Percentiles rank a stretch among this genome's conserved stretches.
Evolutionary conservation across 2,113 vertebrate species (phyloP).

Genomic region (Pomatorhinus ruficollis): DNA sequence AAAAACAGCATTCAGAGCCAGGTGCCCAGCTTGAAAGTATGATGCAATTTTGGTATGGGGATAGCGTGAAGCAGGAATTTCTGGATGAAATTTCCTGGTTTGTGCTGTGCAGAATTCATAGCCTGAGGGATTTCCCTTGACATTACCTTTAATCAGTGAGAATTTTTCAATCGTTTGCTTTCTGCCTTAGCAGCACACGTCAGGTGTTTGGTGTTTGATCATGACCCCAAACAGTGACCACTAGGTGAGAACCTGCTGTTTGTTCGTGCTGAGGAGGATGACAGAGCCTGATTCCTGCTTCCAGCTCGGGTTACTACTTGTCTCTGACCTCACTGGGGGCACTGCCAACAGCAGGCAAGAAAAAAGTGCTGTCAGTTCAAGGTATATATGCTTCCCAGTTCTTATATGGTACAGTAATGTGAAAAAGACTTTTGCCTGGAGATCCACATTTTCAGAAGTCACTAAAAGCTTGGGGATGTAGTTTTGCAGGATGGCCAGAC

Average conservation of each 20-base stretch:
- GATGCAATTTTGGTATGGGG: background rate
- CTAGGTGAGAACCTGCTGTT: background rate
- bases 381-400: background rate
- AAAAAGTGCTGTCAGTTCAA: background rate
- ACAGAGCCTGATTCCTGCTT: background rate
- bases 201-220: background rate
- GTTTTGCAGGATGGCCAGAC: background rate
- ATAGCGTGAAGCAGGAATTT: background rate
- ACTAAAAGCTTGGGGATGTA: background rate
- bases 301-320: rapidly evolving
- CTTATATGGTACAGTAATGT: background rate
- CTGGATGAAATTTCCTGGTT: background rate
- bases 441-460: background rate
- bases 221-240: background rate
- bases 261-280: background rate
- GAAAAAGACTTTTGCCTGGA: background rate
- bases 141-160: background rate
- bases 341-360: background rate
- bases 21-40: background rate
- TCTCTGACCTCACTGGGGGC: rapidly evolving
- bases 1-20: background rate
- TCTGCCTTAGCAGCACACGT: background rate
- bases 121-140: background rate
- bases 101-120: background rate
- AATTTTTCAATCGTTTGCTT: background rate